These are phyloP conservation scores for Trachelus tabidus DNA, from an alignment of 2,888 invertebrate species.

Conservation along the genomic window DNA sequence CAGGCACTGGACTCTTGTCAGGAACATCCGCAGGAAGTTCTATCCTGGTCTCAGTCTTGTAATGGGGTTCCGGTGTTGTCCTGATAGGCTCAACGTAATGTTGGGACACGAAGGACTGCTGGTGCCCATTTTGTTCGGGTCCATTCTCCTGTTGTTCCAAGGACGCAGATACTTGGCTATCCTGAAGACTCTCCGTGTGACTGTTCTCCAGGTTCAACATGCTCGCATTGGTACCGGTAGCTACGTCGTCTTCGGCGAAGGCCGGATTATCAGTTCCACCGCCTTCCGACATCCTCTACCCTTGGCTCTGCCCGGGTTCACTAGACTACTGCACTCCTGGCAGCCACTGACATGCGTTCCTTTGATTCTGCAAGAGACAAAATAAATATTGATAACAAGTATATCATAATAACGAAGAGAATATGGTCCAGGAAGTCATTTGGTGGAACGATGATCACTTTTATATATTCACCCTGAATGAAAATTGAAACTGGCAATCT, in stretches of 20 bases:
- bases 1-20: slow-evolving; percentile 43
- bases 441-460: neutral
- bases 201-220: slow-evolving; percentile 27
- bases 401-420: neutral
- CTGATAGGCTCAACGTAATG: slow-evolving; percentile 56
- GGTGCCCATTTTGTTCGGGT: slow-evolving; percentile 48
- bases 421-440: neutral
- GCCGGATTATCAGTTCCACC: slow-evolving; percentile 62
- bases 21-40: slow-evolving; percentile 54
- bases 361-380: neutral
- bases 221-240: slow-evolving; percentile 23
- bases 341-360: neutral
- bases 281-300: neutral
- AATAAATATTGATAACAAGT: neutral
- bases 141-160: slow-evolving; percentile 42
- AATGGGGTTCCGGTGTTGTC: slow-evolving; percentile 49
- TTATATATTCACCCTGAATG: neutral
- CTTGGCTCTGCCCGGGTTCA: neutral
- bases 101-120: slow-evolving; percentile 53
- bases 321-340: neutral
- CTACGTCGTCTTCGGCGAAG: slow-evolving; percentile 57
- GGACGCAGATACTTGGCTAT: slow-evolving; percentile 30
- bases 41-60: slow-evolving; percentile 58
- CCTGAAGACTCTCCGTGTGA: slow-evolving; percentile 36
- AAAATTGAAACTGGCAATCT: neutral